Conservation (phyloP, 2,797 vertebrate genomes). For the Micromesistius poutassou region DNA sequence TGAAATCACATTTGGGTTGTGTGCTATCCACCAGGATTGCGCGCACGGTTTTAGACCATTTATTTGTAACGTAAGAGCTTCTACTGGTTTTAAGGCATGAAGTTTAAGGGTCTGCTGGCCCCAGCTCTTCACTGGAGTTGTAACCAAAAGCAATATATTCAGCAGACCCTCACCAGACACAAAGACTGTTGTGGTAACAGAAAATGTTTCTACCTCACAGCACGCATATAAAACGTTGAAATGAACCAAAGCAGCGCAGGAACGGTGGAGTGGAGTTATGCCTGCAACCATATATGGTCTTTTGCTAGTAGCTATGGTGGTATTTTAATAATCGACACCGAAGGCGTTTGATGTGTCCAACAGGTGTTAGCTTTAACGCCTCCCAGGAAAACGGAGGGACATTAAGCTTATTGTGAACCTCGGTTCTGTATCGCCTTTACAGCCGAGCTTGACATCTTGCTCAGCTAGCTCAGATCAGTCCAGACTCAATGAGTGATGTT, state of each 20-base stretch:
- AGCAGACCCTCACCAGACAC: slow-evolving; percentile 50
- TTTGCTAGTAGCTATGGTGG: slow-evolving; percentile 32
- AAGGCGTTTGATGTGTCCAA: slow-evolving; percentile 40
- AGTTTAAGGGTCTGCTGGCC: slow-evolving; percentile 24
- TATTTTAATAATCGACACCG: slow-evolving; percentile 49
- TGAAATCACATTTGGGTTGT: neutral
- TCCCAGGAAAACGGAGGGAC: neutral
- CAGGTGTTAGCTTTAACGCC: slow-evolving; percentile 24
- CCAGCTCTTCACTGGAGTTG: slow-evolving; percentile 32
- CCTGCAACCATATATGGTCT: slow-evolving; percentile 55
- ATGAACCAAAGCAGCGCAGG: slow-evolving; percentile 47
- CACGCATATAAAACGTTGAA: slow-evolving; percentile 52
- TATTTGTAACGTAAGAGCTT: slow-evolving; percentile 15
- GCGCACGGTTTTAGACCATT: slow-evolving; percentile 7
- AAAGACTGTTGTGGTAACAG: slow-evolving; percentile 65
- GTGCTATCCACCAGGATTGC: neutral
- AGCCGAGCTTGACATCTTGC: neutral
- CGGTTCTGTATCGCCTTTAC: neutral
- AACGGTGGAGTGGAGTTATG: slow-evolving; percentile 28
- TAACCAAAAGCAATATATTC: slow-evolving; percentile 53
- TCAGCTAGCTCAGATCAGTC: neutral
- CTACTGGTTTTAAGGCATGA: slow-evolving; percentile 21
- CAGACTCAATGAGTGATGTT: neutral
- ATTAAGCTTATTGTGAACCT: neutral
- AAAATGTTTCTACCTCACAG: slow-evolving; percentile 58